Percentiles rank a stretch among this genome's conserved stretches.
Conservation (phyloP, 2,113 vertebrate genomes). For the Myiozetetes cayanensis region DNA sequence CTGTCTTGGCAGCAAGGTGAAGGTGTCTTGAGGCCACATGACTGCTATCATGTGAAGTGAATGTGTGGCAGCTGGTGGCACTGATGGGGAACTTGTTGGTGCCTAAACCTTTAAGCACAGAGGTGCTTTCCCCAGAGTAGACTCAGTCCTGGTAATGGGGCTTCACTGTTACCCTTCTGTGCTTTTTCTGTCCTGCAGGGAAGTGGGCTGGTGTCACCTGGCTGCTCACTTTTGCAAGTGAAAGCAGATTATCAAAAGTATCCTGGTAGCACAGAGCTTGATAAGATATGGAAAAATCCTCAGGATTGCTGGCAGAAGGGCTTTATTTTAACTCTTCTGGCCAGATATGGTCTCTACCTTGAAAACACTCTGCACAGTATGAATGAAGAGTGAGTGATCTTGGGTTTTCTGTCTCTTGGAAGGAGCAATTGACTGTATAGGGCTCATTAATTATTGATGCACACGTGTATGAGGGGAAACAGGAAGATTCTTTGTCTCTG, state of each 20-base stretch:
- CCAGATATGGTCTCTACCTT: rapidly evolving
- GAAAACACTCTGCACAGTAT: not conserved
- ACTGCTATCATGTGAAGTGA: not conserved
- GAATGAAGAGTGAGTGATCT: not conserved
- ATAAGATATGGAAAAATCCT: not conserved
- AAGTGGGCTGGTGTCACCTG: not conserved
- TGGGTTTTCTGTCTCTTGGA: not conserved
- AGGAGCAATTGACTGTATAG: not conserved
- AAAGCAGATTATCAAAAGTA: not conserved
- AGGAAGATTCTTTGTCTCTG: not conserved
- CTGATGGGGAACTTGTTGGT: not conserved
- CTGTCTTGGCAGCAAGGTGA: not conserved
- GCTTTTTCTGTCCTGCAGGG: not conserved
- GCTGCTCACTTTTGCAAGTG: not conserved
- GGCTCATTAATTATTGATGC: not conserved
- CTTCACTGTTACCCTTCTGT: not conserved
- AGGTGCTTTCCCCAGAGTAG: not conserved
- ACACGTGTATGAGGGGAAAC: not conserved
- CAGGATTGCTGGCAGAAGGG: not conserved
- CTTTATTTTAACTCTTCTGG: not conserved
- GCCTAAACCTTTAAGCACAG: not conserved
- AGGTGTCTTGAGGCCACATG: not conserved
- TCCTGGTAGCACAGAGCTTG: not conserved
- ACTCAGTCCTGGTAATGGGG: not conserved
- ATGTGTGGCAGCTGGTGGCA: not conserved